phyloP scores from a whole-genome alignment of 2,797 vertebrate genomes.

The Danio choprae region DNA sequence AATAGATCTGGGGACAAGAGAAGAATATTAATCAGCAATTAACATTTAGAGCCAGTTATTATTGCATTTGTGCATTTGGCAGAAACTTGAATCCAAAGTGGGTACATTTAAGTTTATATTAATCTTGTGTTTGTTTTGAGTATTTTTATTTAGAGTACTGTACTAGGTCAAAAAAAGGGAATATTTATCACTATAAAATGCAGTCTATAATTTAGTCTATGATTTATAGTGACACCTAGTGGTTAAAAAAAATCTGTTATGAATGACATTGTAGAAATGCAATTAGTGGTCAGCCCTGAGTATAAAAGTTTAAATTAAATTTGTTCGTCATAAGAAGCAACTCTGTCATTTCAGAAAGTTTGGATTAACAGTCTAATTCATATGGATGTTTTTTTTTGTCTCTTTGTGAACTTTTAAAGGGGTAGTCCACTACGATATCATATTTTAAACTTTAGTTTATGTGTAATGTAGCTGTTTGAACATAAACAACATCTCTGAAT shows the following conservation, averaged over 20 bases:
- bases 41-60: slow-evolving; percentile 10
- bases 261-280: neutral
- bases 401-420: too few relatives aligned
- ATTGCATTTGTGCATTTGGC: neutral
- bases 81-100: neutral
- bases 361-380: too few relatives aligned
- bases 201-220: too few relatives aligned
- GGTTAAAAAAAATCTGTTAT: neutral
- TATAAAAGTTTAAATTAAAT: too few relatives aligned
- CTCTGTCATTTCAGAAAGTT: too few relatives aligned
- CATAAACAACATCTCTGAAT: too few relatives aligned
- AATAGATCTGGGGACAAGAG: slow-evolving; percentile 84
- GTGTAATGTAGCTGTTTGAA: too few relatives aligned
- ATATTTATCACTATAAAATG: neutral
- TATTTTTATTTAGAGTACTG: neutral
- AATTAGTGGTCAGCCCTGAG: neutral
- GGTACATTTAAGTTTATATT: neutral
- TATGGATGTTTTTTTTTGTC: too few relatives aligned
- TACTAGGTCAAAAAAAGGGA: neutral
- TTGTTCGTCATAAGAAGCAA: too few relatives aligned
- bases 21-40: slow-evolving; percentile 16
- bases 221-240: neutral
- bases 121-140: neutral
- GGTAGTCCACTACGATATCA: too few relatives aligned
- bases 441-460: too few relatives aligned